phyloP scores from a whole-genome alignment of 2,888 invertebrate species.

The Epistrophe eligans region DNA sequence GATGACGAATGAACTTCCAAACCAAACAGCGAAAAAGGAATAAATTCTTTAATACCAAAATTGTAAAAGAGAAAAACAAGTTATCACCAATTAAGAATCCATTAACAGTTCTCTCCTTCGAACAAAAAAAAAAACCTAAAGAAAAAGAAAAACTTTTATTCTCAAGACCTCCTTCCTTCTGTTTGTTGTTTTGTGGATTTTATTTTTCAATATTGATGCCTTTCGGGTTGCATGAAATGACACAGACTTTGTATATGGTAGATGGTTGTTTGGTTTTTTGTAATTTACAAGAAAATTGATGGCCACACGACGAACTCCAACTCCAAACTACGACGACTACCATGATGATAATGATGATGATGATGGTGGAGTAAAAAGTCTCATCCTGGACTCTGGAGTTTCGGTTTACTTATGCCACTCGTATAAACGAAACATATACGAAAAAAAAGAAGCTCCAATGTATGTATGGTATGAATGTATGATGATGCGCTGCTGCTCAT shows the following conservation, averaged over 20 bases:
- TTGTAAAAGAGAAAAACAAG: not conserved
- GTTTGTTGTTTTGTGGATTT: not conserved
- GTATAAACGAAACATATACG: slow-evolving; percentile 2
- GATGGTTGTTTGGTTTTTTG: slow-evolving; percentile 42
- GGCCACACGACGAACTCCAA: slow-evolving; percentile 53
- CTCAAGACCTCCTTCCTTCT: not conserved
- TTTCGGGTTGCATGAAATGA: slow-evolving; percentile 56
- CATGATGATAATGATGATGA: slow-evolving; percentile 11
- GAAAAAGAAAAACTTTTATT: not conserved
- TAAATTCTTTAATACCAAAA: slow-evolving; percentile 1
- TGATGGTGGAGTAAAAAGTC: slow-evolving; percentile 10
- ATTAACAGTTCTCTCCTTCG: slow-evolving; percentile 36
- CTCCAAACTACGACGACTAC: slow-evolving; percentile 1
- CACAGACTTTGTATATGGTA: slow-evolving; percentile 15
- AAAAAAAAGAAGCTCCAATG: slow-evolving; percentile 13
- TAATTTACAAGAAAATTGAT: slow-evolving; percentile 70
- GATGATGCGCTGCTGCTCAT: slow-evolving; percentile 23
- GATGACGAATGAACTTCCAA: not conserved
- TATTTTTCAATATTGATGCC: slow-evolving; percentile 19
- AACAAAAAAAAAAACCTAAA: not conserved
- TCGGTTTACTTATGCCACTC: slow-evolving; percentile 39
- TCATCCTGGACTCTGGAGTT: slow-evolving; percentile 24
- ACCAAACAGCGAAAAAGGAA: not conserved
- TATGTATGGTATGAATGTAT: too few species aligned
- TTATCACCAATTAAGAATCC: slow-evolving; percentile 42